These are phyloP conservation scores for Drosophila lowei DNA, from an alignment of 1,140 invertebrate genomes.

Conservation along the genomic window DNA sequence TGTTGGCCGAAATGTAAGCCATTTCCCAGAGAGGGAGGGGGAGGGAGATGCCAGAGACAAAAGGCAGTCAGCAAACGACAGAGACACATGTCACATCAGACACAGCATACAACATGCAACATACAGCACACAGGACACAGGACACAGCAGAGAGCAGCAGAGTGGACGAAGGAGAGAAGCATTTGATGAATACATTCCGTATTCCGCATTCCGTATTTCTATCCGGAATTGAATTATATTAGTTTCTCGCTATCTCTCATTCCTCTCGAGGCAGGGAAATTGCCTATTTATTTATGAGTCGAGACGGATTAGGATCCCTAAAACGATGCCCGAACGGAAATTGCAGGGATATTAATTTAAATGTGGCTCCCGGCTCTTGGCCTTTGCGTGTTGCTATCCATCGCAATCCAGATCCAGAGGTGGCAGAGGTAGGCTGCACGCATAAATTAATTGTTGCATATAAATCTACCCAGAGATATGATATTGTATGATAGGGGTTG, in stretches of 20 bases:
- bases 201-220: conserved; percentile 17
- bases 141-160: neutral
- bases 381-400: neutral
- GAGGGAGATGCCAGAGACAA: conserved; percentile 37
- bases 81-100: conserved; percentile 32
- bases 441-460: too few relatives aligned
- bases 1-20: conserved; percentile 23
- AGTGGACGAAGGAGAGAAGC: conserved; percentile 9
- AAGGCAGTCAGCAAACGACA: conserved; percentile 19
- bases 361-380: conserved; percentile 10
- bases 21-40: neutral
- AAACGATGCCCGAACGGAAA: conserved; percentile 33
- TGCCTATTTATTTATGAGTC: conserved; percentile 66
- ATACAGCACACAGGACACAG: neutral
- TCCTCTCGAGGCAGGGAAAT: conserved; percentile 46
- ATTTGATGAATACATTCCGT: conserved; percentile 39
- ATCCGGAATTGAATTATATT: conserved; percentile 59
- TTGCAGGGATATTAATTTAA: conserved; percentile 52
- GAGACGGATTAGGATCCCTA: conserved; percentile 35
- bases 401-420: too few relatives aligned
- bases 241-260: conserved; percentile 51
- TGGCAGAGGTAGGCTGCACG: too few relatives aligned
- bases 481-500: conserved; percentile 8
- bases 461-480: too few relatives aligned
- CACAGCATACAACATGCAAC: neutral